Percentiles rank a stretch among this genome's conserved stretches.
These are phyloP conservation scores for Oncorhynchus masou DNA, from an alignment of 2,113 vertebrate species.

Conservation along the genomic window DNA sequence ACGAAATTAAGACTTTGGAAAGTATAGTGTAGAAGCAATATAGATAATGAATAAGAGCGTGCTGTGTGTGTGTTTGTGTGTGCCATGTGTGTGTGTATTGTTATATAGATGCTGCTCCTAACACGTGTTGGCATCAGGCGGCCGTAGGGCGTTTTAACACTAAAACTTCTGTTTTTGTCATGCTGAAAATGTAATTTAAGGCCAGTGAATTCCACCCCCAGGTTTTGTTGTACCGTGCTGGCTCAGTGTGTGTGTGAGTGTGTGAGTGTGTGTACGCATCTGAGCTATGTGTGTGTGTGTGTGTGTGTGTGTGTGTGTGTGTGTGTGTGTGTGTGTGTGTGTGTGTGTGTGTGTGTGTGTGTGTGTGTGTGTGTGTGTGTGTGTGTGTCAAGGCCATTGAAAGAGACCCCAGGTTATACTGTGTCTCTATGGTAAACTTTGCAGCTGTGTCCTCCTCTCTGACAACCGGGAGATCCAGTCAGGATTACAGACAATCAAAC, in stretches of 20 bases:
- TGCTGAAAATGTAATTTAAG: conserved; percentile 76
- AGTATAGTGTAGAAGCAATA: too few relatives aligned
- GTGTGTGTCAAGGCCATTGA: conserved; percentile 28
- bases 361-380: neutral
- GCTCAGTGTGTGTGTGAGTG: conserved; percentile 31
- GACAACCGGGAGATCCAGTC: conserved; percentile 45
- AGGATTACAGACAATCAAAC: neutral
- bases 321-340: too few relatives aligned
- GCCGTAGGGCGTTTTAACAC: conserved; percentile 64
- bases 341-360: too few relatives aligned
- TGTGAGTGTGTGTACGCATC: conserved; percentile 23
- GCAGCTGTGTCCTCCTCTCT: conserved; percentile 63
- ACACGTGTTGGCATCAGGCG: conserved; percentile 39
- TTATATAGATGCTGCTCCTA: conserved; percentile 15
- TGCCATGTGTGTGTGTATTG: conserved; percentile 20
- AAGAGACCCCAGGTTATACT: conserved; percentile 59
- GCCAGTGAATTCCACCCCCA: conserved; percentile 68
- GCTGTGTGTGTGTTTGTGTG: neutral
- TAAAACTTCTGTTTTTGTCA: conserved; percentile 69
- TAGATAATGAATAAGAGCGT: too few relatives aligned
- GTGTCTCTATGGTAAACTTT: conserved; percentile 54
- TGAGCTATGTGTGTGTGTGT: conserved; percentile 8
- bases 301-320: too few relatives aligned
- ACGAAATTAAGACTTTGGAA: too few relatives aligned
- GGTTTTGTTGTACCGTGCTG: conserved; percentile 58